Base-by-base conservation (phyloP, 64 coral and sea anemone species). In the Cladopsammia gracilis region DNA sequence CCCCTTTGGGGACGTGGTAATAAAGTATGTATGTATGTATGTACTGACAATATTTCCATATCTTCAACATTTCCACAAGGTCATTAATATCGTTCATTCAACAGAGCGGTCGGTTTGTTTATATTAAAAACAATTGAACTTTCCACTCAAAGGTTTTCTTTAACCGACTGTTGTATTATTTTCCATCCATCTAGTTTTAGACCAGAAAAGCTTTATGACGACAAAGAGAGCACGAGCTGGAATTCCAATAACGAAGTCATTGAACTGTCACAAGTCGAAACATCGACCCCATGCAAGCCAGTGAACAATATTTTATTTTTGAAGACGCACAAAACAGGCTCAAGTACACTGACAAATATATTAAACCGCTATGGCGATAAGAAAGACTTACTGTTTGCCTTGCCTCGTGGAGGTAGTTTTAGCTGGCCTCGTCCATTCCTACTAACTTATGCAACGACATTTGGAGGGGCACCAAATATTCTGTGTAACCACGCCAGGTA, bases 401-500 rank as follows among this genome's bases (percentile, higher is more conserved):
- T 96, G 20, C 94, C 94, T 34, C 10, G 80, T 46, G 12, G 20
- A 14, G 6, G 16, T 34, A 6, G 75, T 22, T 87, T 96, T 42
- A 58, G 62, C 68, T 96, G 94, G 94, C 94, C 94, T 75, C 86
- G 72, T 11, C 56, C 69, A 25, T 90, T 79, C 25, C 58, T 60
- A 9, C 60, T 76, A 44, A 48, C 65, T 44, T 82, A 86, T 0
- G 71, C 69, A 12, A 62, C 75, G 64, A 64, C 70, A 18, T 20
- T 92, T 44, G 89, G 89, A 16, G 73, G 62, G 16, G 60, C 76
- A 18, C 75, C 94, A 7, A 92, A 87, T 57, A 96, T 96, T 45
- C 76, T 96, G 10, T 88, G 84, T 65, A 96, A 92, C 70, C 94
- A 96, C 48, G 94, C 85, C 25, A 90, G 94, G 9, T 96, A 96